Conservation (phyloP, 2,113 vertebrate genomes). For the Condylura cristata region DNA sequence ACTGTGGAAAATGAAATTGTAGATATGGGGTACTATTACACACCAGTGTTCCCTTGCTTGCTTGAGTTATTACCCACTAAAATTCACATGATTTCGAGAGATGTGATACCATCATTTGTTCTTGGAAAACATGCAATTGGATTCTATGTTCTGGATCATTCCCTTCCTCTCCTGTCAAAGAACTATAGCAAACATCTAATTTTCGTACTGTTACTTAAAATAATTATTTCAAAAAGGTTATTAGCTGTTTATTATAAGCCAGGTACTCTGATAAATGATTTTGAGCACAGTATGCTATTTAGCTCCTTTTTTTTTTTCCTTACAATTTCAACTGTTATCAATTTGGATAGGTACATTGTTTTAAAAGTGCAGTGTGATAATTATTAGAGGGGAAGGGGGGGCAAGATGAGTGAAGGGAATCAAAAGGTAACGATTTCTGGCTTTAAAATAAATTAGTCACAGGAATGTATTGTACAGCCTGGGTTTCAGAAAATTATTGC, state of each 20-base stretch:
- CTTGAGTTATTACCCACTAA: background rate
- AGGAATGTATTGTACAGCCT: too few relatives aligned
- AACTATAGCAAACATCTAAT: background rate
- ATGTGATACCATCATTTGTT: background rate
- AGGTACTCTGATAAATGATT: background rate
- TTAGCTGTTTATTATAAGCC: background rate
- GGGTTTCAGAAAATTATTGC: too few relatives aligned
- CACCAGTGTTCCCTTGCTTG: background rate
- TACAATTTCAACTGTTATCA: background rate
- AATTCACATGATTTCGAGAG: background rate
- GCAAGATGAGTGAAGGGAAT: too few relatives aligned
- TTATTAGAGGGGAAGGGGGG: too few relatives aligned
- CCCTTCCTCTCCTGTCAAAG: background rate
- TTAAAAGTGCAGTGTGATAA: background rate
- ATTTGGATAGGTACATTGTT: background rate
- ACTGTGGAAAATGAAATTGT: background rate
- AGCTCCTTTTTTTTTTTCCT: background rate
- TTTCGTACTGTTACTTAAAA: background rate
- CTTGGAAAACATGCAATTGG: background rate
- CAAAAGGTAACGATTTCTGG: too few relatives aligned
- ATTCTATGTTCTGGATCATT: background rate
- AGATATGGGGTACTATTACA: too few relatives aligned
- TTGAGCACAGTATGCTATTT: background rate
- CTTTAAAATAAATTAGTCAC: too few relatives aligned
- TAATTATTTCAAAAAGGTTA: background rate